Percentiles rank a stretch among this genome's conserved stretches.
phyloP scores from a whole-genome alignment of 2,888 invertebrate genomes.

The Thymelicus sylvestris region DNA sequence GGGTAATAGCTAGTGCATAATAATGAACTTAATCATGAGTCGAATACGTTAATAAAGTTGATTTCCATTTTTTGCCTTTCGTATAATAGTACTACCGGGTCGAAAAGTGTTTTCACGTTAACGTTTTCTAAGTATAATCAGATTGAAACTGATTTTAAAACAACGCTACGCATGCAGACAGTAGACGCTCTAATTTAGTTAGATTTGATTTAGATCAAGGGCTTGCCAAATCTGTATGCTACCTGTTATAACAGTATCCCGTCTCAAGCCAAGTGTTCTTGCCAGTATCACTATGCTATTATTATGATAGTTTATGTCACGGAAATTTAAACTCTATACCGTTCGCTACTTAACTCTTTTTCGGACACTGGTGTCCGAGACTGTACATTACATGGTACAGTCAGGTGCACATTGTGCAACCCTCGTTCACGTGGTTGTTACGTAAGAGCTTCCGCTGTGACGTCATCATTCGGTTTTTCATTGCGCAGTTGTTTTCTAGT shows the following conservation, averaged over 20 bases:
- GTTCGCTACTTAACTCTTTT: background rate
- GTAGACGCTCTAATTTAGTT: conserved; percentile 52
- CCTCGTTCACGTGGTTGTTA: conserved; percentile 48
- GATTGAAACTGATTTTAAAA: conserved; percentile 6
- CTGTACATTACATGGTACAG: conserved; percentile 45
- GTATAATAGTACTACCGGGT: too few relatives aligned
- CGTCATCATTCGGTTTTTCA: conserved; percentile 44
- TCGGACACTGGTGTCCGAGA: conserved; percentile 2
- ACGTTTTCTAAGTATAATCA: background rate
- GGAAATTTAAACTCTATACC: conserved; percentile 56
- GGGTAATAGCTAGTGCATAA: too few relatives aligned
- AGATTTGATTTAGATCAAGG: conserved; percentile 74
- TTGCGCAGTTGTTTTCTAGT: conserved; percentile 29
- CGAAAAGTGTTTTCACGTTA: background rate
- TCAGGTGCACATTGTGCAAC: conserved; percentile 56
- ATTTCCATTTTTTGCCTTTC: too few relatives aligned
- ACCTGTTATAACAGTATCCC: conserved; percentile 72
- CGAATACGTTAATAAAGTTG: too few relatives aligned
- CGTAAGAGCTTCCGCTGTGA: conserved; percentile 49
- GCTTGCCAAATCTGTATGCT: conserved; percentile 61
- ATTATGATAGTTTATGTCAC: conserved; percentile 56
- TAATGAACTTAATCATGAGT: too few relatives aligned
- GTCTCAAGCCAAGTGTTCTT: conserved; percentile 74
- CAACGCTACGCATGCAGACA: conserved; percentile 42
- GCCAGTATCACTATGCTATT: conserved; percentile 73